These are phyloP conservation scores for Platygyra sinensis DNA, from an alignment of 64 coral and sea anemone genomes.

Conservation along the genomic window DNA sequence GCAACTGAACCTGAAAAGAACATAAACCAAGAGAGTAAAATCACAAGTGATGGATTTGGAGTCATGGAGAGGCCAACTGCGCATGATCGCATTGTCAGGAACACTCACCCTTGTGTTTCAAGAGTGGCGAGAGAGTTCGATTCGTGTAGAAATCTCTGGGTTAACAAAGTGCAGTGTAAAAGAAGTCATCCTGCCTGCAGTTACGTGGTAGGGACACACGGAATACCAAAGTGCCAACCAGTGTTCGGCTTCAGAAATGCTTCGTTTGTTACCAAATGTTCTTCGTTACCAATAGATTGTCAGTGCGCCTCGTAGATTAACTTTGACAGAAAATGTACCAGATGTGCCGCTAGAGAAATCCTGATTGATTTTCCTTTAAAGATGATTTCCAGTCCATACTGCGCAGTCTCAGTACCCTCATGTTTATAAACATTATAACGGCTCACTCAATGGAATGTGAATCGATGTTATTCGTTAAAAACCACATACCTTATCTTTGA, in stretches of 20 bases:
- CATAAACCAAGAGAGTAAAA: neutral
- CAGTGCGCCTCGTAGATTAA: no score
- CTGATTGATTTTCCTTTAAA: no score
- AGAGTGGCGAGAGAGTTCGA: neutral
- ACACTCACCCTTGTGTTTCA: neutral
- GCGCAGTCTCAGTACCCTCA: no score
- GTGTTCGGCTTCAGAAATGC: neutral
- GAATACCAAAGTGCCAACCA: neutral
- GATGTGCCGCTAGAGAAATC: no score
- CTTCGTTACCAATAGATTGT: neutral
- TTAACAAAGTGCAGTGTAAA: neutral
- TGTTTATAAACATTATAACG: no score
- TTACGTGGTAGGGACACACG: neutral
- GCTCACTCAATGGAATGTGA: no score
- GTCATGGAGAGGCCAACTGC: neutral
- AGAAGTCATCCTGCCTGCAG: neutral
- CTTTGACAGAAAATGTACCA: no score
- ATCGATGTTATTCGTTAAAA: no score
- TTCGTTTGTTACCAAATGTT: neutral
- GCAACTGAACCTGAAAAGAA: no score
- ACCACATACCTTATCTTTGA: no score
- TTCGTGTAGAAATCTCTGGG: neutral
- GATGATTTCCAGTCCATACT: no score
- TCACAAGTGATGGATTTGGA: neutral
- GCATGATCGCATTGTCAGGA: conserved; percentile 1